A percentile compares a stretch with the other conserved stretches of the same genome.
Evolutionary conservation across 2,797 vertebrate species (phyloP).

Genomic region (Steatocranus sp.): DNA sequence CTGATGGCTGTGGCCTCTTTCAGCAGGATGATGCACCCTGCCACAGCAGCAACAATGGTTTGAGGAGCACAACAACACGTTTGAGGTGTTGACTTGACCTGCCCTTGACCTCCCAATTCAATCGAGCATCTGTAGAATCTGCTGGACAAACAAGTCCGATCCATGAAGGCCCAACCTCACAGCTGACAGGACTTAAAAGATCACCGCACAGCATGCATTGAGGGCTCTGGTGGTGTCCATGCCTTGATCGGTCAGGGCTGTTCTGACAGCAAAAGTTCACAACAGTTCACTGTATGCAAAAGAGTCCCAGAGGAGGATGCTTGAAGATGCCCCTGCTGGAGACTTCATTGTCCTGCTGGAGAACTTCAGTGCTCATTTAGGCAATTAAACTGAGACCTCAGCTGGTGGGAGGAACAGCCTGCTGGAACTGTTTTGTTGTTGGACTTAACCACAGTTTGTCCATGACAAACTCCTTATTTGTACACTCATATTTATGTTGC

Average conservation of each 20-base stretch:
- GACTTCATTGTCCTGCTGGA: neutral
- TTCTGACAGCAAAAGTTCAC: neutral
- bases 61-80: neutral
- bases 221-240: neutral
- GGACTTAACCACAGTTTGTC: neutral
- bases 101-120: neutral
- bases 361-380: neutral
- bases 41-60: neutral
- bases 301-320: neutral
- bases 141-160: neutral
- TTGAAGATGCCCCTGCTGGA: neutral
- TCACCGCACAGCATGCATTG: neutral
- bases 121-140: neutral
- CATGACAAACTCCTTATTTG: neutral
- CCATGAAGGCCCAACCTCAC: neutral
- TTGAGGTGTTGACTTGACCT: neutral
- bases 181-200: neutral
- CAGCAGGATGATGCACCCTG: neutral
- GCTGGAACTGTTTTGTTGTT: neutral
- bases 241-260: neutral
- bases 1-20: neutral
- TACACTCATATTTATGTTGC: neutral
- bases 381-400: neutral
- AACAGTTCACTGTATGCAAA: neutral
- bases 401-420: neutral